Conservation (phyloP, 1,140 invertebrate species). For the Listronotus bonariensis region DNA sequence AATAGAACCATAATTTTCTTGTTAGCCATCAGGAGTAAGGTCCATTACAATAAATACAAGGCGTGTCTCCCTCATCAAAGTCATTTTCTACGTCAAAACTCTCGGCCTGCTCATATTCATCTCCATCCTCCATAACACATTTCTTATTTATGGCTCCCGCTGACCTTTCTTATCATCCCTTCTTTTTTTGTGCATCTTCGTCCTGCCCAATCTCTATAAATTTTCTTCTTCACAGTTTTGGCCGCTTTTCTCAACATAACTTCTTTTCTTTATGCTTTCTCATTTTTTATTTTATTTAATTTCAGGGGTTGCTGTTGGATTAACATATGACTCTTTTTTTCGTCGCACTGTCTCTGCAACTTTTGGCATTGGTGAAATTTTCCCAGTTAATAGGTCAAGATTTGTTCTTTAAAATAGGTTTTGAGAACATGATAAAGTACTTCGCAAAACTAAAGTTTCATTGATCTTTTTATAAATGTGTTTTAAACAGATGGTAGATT, state of each 20-base stretch:
- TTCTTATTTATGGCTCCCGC: neutral
- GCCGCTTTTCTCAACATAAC: too few relatives aligned
- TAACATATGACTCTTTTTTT: too few relatives aligned
- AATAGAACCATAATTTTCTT: constrained; percentile 16
- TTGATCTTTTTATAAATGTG: neutral
- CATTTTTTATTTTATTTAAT: too few relatives aligned
- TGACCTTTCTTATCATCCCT: neutral
- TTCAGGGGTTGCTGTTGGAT: too few relatives aligned
- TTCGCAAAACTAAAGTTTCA: neutral
- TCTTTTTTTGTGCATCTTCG: constrained; percentile 3
- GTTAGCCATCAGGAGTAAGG: constrained; percentile 19
- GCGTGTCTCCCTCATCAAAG: constrained; percentile 14
- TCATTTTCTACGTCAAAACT: too few relatives aligned
- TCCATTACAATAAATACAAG: constrained; percentile 35
- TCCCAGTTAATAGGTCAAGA: too few relatives aligned
- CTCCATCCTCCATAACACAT: neutral
- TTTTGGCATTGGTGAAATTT: too few relatives aligned
- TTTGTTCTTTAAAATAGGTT: too few relatives aligned
- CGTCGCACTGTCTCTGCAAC: too few relatives aligned
- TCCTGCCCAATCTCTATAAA: neutral
- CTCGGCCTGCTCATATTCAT: too few relatives aligned
- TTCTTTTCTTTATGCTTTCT: too few relatives aligned
- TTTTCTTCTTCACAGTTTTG: constrained; percentile 1
- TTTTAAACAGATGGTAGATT: neutral
- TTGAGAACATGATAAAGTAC: too few relatives aligned